Evolutionary conservation across 1,140 invertebrate species (phyloP), one percentile per base, ranked within the genome.

Genomic region (Neodiprion virginianus): DNA sequence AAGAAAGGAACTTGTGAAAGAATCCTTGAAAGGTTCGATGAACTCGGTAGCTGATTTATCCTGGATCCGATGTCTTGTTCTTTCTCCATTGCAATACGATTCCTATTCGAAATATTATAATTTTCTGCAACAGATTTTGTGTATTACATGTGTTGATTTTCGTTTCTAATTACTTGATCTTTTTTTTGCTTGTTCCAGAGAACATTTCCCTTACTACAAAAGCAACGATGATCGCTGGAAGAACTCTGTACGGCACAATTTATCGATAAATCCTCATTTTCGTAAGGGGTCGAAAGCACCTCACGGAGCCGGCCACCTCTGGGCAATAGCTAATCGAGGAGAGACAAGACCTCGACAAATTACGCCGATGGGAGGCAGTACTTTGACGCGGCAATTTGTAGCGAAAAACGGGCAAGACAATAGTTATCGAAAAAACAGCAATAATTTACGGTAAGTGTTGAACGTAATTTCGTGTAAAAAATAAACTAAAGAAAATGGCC

Each of bases 241-340:
- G 83, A 97, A 97, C 85, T 96, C 95, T 0, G 95, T 97, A 0
- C 89, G 95, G 73, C 95, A 96, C 83, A 96, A 96, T 87, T 87
- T 96, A 14, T 96, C 95, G 2, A 96, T 97, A 81, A 97, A 96
- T 86, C 95, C 95, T 0, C 95, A 96, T 84, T 97, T 97, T 82
- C 91, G 95, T 4, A 97, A 97, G 85, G 95, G 95, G 0, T 93
- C 93, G 0, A 94, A 96, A 81, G 94, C 95, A 0, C 90, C 94
- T 0, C 94, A 95, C 74, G 95, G 95, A 10, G 95, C 95, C 2
- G 95, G 95, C 14, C 95, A 97, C 84, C 89, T 96, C 17, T 96
- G 95, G 95, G 95, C 94, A 0, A 92, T 96, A 23, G 93, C 93
- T 5, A 92, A 92, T 83, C 90, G 90, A 10, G 90, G 91, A 74